Evolutionary conservation across 2,888 invertebrate genomes (phyloP), one percentile per base, ranked within the genome.

Genomic region (Synanthedon tipuliformis): DNA sequence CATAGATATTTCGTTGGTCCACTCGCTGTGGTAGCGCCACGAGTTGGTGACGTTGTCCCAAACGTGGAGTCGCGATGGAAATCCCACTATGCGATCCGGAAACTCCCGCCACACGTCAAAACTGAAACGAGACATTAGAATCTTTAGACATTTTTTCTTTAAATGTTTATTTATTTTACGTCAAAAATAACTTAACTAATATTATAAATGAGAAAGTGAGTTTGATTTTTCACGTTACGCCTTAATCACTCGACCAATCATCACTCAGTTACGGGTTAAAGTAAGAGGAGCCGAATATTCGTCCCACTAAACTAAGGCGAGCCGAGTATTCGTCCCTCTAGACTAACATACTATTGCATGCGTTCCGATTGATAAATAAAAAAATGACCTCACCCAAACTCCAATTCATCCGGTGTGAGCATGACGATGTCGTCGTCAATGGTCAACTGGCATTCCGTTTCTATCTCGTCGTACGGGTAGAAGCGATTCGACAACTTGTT

Each of bases 1-100:
- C 97, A 98, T 97, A 0, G 97, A 98, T 61, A 96, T 94, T 76
- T 96, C 93, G 75, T 97, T 98, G 48, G 96, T 97, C 98, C 98
- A 98, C 85, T 98, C 98, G 27, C 97, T 97, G 84, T 98, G 96
- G 75, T 98, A 98, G 62, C 92, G 93, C 96, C 97, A 98, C 56
- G 92, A 91, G 63, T 88, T 86, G 0, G 95, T 96, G 4, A 84
- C 82, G 78, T 97, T 97, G 73, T 97, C 96, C 96, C 96, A 97
- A 34, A 95, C 91, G 78, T 98, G 98, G 53, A 96, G 94, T 40
- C 98, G 90, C 48, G 97, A 97, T 18, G 98, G 98, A 82, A 97
- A 98, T 5, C 98, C 98, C 56, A 98, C 97, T 63, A 98, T 95
- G 54, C 98, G 89, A 76, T 98, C 98, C 1, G 98, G 96, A 85